phyloP scores from a whole-genome alignment of 2,888 invertebrate genomes.

The Panopea generosa region DNA sequence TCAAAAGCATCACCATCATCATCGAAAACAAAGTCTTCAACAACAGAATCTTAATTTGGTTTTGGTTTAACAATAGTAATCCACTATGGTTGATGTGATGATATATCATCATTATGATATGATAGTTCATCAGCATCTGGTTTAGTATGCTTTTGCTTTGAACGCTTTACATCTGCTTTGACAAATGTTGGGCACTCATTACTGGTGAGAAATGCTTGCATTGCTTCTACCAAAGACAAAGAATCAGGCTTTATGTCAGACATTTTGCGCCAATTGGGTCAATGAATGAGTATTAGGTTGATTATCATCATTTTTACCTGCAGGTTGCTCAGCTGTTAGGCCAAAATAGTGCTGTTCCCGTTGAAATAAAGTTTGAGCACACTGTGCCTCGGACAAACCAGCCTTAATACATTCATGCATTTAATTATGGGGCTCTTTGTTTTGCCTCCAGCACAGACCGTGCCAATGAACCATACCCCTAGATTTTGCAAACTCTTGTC shows the following conservation, averaged over 20 bases:
- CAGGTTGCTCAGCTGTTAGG: too few relatives aligned
- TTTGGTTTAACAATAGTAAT: conserved; percentile 14
- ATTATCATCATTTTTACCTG: conserved; percentile 39
- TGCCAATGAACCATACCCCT: conserved; percentile 69
- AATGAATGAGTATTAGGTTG: conserved; percentile 53
- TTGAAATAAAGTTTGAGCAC: conserved; percentile 37
- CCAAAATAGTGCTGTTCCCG: conserved; percentile 66
- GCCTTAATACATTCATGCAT: conserved; percentile 15
- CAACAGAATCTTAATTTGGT: not conserved
- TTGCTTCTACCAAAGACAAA: conserved; percentile 44
- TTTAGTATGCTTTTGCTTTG: not conserved
- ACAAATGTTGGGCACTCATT: conserved; percentile 49
- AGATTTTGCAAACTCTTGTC: conserved; percentile 67
- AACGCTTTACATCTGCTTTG: conserved; percentile 52
- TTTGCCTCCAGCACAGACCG: conserved; percentile 52
- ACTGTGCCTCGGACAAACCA: conserved; percentile 50
- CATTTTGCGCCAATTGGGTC: conserved; percentile 60
- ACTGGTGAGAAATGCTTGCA: conserved; percentile 37
- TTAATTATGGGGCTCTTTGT: conserved; percentile 20
- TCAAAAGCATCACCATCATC: conserved; percentile 2
- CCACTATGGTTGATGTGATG: conserved; percentile 23
- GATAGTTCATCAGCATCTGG: not conserved
- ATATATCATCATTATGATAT: not conserved
- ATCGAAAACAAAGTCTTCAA: conserved; percentile 2
- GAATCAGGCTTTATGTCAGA: conserved; percentile 51